phyloP scores from a whole-genome alignment of 2,797 vertebrate species.

The Sebastes baramenuke region DNA sequence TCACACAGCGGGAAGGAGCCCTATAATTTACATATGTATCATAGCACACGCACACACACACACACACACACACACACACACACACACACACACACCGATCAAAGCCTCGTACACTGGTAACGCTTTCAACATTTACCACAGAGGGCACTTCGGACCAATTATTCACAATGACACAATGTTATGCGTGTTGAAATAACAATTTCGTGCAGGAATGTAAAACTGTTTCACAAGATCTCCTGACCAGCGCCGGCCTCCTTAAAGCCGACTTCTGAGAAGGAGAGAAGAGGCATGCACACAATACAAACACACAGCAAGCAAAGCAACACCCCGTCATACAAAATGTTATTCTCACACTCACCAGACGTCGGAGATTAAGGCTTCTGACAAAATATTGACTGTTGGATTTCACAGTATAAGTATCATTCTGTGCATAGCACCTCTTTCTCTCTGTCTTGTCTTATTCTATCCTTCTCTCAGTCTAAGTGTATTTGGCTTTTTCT shows the following conservation, averaged over 20 bases:
- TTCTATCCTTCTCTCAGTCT: slow-evolving; percentile 1
- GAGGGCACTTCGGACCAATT: background rate
- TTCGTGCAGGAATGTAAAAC: background rate
- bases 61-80: too few species aligned
- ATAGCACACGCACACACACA: background rate
- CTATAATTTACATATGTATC: slow-evolving; percentile 1
- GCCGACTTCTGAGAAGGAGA: slow-evolving; percentile 1
- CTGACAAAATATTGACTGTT: slow-evolving; percentile 59
- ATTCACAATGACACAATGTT: background rate
- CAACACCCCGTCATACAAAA: slow-evolving; percentile 41
- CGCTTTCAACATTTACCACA: background rate
- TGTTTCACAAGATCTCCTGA: background rate
- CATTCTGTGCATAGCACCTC: slow-evolving; percentile 19
- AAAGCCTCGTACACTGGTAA: background rate
- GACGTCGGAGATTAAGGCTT: slow-evolving; percentile 37
- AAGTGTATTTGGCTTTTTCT: background rate
- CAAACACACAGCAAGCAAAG: background rate
- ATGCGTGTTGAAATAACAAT: background rate
- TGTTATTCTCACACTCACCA: slow-evolving; percentile 31
- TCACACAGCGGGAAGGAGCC: slow-evolving; percentile 9
- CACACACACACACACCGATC: background rate
- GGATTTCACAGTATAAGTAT: slow-evolving; percentile 50
- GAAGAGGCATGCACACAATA: background rate
- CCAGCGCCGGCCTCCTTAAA: background rate
- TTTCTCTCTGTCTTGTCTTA: background rate